Percentiles rank a stretch among this genome's conserved stretches.
These are phyloP conservation scores for Pentamera pediparva DNA, from an alignment of 53 echinoderm and acorn worm genomes.

Conservation along the genomic window DNA sequence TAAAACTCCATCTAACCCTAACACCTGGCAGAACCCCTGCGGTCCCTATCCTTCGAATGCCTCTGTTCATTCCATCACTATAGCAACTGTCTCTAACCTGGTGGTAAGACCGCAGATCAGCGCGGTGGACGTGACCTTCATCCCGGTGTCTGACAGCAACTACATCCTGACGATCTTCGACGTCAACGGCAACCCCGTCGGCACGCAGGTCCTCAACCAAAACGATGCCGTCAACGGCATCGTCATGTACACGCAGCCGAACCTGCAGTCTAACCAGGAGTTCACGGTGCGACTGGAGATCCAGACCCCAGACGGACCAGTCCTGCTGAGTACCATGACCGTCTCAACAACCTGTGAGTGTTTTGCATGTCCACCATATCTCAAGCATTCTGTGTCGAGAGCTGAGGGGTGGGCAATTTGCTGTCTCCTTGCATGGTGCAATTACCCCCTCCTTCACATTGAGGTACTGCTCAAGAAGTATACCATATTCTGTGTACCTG, in stretches of 20 bases:
- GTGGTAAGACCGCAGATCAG: not conserved
- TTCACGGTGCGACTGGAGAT: constrained; percentile 40
- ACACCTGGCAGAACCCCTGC: no score
- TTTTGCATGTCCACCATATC: not conserved
- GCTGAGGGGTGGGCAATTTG: no score
- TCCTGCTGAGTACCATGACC: not conserved
- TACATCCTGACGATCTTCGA: constrained; percentile 37
- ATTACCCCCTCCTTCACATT: no score
- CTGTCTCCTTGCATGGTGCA: no score
- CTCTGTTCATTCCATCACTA: not conserved
- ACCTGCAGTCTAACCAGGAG: constrained; percentile 23
- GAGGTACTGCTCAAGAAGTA: not conserved
- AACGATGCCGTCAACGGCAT: constrained; percentile 33
- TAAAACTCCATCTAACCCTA: no score
- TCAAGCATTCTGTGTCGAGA: not conserved
- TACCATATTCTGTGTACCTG: not conserved
- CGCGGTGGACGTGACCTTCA: constrained; percentile 18
- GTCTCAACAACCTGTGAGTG: not conserved
- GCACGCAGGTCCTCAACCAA: not conserved
- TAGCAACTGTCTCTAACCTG: constrained; percentile 7
- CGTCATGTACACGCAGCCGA: constrained; percentile 13
- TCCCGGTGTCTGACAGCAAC: constrained; percentile 11
- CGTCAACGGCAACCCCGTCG: constrained; percentile 34
- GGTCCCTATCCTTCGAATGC: no score
- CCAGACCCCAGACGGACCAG: constrained; percentile 30